Conservation (phyloP, 2,888 invertebrate species). For the Coleophora deauratella region DNA sequence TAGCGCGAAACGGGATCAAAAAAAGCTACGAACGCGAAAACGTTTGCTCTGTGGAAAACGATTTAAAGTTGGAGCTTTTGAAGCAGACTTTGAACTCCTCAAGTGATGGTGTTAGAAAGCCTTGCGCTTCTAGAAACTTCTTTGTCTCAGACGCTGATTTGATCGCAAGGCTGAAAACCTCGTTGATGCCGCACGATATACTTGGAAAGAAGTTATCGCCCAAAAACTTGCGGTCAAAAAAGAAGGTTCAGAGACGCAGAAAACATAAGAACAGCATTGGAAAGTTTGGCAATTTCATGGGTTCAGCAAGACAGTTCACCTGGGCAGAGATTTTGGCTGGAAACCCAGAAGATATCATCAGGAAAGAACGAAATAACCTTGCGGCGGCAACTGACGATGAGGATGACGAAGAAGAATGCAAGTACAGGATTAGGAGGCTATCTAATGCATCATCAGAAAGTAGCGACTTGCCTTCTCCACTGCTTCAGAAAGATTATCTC, state of each 20-base stretch:
- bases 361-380: conserved; percentile 54
- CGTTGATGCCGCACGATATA: conserved; percentile 64
- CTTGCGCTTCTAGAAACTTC: conserved; percentile 61
- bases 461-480: conserved; percentile 45
- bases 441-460: conserved; percentile 54
- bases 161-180: conserved; percentile 59
- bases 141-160: conserved; percentile 65
- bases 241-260: conserved; percentile 60
- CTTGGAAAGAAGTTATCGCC: conserved; percentile 72
- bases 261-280: conserved; percentile 60
- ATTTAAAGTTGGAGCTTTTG: conserved; percentile 56
- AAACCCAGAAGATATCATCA: conserved; percentile 77
- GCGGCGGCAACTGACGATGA: conserved; percentile 29
- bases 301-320: conserved; percentile 72
- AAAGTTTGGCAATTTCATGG: conserved; percentile 69
- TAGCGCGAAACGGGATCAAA: conserved; percentile 52
- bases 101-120: conserved; percentile 60
- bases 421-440: conserved; percentile 58
- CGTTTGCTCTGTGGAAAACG: conserved; percentile 54
- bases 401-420: conserved; percentile 52
- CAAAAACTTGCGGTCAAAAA: conserved; percentile 77
- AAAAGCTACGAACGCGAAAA: conserved; percentile 62
- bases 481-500: conserved; percentile 62
- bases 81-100: conserved; percentile 58
- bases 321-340: conserved; percentile 80